These are phyloP conservation scores for Chaetura pelagica DNA, from an alignment of 2,113 vertebrate species.

Conservation along the genomic window DNA sequence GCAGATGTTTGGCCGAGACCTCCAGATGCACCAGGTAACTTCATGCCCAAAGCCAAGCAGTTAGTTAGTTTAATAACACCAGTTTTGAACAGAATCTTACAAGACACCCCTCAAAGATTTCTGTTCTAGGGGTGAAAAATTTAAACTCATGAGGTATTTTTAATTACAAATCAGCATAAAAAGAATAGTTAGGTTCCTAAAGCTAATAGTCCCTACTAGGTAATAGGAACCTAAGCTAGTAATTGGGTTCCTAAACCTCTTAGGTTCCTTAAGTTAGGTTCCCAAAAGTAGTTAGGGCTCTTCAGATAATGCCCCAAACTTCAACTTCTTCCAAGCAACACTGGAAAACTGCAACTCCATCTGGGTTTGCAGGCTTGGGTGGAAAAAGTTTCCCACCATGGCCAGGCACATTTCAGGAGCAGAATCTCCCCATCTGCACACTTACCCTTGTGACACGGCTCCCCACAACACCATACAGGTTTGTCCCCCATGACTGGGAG, in stretches of 20 bases:
- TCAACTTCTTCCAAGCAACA: background rate
- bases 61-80: background rate
- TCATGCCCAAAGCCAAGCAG: background rate
- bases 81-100: background rate
- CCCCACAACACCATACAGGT: conserved; percentile 51
- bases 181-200: background rate
- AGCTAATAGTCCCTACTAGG: background rate
- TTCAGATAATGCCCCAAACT: background rate
- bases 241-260: background rate
- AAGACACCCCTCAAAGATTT: background rate
- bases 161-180: background rate
- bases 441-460: conserved; percentile 66
- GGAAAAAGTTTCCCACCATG: background rate
- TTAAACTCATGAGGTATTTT: background rate
- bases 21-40: background rate
- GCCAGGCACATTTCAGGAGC: background rate
- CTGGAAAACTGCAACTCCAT: background rate
- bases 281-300: too few species aligned
- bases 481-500: conserved; percentile 24
- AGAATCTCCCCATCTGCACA: rapidly evolving
- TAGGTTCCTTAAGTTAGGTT: background rate
- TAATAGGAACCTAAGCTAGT: too few species aligned
- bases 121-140: background rate
- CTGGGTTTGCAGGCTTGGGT: background rate
- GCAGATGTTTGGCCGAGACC: background rate